phyloP scores from a whole-genome alignment of 1,140 invertebrate species.

The Drosophila kanapiae region DNA sequence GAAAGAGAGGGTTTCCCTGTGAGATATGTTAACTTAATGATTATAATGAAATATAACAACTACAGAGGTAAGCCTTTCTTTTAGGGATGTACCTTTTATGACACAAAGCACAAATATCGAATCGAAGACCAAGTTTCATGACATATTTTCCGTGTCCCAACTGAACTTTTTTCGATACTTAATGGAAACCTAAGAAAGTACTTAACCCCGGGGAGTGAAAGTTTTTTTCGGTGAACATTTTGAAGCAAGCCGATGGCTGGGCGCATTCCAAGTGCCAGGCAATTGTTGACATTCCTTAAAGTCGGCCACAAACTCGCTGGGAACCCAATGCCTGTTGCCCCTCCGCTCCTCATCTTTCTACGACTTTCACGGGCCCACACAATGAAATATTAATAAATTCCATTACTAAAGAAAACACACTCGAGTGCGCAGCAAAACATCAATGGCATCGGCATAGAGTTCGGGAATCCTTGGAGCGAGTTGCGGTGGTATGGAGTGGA shows the following conservation, averaged over 20 bases:
- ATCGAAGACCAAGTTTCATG: constrained; percentile 1
- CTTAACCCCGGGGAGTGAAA: constrained; percentile 28
- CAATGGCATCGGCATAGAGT: constrained; percentile 60
- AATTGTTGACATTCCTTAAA: constrained; percentile 76
- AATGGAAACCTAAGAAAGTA: constrained; percentile 44
- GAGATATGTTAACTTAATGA: too few relatives aligned
- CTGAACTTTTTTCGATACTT: constrained; percentile 9
- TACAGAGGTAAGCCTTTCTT: too few relatives aligned
- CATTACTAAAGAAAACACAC: constrained; percentile 82
- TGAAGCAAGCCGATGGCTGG: constrained; percentile 22
- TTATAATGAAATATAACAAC: too few relatives aligned
- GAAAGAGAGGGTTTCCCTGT: too few relatives aligned
- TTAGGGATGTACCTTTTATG: too few relatives aligned
- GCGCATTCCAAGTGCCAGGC: constrained; percentile 58
- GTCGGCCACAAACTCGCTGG: constrained; percentile 64
- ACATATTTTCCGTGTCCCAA: neutral
- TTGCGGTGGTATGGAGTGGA: neutral
- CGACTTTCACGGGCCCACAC: constrained; percentile 51
- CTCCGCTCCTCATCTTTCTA: neutral
- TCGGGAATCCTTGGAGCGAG: constrained; percentile 15
- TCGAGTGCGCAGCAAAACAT: constrained; percentile 81
- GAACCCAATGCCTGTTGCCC: constrained; percentile 11
- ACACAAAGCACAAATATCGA: neutral
- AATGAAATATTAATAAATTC: constrained; percentile 84
- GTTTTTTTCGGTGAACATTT: constrained; percentile 19